A percentile compares a stretch with the other conserved stretches of the same genome.
phyloP scores from a whole-genome alignment of 2,113 vertebrate genomes.

The Xerus inauris region DNA sequence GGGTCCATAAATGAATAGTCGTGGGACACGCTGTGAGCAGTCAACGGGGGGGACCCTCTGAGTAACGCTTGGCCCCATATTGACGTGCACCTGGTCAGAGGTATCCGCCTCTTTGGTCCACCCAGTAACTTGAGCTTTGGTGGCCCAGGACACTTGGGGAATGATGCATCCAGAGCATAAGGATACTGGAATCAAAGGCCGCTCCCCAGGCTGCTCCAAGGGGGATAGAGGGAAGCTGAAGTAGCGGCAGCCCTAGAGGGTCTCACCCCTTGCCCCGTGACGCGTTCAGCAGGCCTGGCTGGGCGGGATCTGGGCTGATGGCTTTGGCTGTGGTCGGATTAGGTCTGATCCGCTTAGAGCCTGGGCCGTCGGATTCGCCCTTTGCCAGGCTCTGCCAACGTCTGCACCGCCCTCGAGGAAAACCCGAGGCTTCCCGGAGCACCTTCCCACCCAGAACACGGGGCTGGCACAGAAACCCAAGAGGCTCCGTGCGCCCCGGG shows the following conservation, averaged over 20 bases:
- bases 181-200: background rate
- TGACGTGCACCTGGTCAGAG: background rate
- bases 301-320: background rate
- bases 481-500: background rate
- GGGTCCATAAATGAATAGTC: background rate
- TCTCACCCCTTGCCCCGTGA: background rate
- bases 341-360: conserved; percentile 76
- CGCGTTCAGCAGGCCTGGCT: background rate
- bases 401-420: background rate
- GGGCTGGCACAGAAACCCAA: background rate
- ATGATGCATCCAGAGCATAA: background rate
- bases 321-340: conserved; percentile 61
- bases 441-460: background rate
- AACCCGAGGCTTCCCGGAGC: background rate
- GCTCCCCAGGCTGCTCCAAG: background rate
- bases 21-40: background rate
- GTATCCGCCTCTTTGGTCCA: background rate
- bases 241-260: background rate
- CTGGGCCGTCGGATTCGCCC: conserved; percentile 2
- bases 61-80: background rate
- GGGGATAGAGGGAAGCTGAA: background rate
- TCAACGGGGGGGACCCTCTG: background rate
- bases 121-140: background rate
- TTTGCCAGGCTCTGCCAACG: background rate
- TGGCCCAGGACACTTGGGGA: background rate